Evolutionary conservation across 2,113 vertebrate species (phyloP).

Genomic region (Mormyrus lacerda): DNA sequence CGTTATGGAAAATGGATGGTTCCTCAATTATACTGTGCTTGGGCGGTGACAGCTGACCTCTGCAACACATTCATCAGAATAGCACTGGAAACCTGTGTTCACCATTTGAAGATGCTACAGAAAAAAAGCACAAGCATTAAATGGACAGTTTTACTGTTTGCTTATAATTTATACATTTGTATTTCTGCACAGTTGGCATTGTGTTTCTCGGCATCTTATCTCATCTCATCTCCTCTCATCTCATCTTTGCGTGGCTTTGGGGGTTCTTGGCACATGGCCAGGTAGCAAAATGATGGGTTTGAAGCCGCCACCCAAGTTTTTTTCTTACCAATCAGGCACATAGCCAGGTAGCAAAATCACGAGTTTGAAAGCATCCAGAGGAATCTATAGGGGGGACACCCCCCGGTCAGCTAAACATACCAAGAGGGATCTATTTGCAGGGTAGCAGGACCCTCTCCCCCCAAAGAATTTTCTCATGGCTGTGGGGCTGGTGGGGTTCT

Average conservation of each 20-base stretch:
- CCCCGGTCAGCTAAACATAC: background rate
- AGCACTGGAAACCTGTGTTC: conserved; percentile 22
- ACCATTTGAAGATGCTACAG: background rate
- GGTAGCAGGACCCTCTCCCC: background rate
- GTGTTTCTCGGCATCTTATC: background rate
- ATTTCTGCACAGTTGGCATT: background rate
- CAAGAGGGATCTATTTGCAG: background rate
- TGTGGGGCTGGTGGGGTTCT: background rate
- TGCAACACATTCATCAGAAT: conserved; percentile 29
- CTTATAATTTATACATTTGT: background rate
- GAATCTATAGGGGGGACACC: background rate
- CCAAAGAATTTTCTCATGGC: background rate
- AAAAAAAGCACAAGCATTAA: background rate
- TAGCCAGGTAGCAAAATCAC: background rate
- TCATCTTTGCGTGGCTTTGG: background rate
- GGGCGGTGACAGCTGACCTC: conserved; percentile 8
- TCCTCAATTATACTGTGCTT: conserved; percentile 35
- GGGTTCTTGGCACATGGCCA: background rate
- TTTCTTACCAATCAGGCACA: background rate
- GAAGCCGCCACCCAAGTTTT: background rate
- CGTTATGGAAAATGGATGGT: conserved; percentile 21
- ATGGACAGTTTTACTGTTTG: conserved; percentile 22
- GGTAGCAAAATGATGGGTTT: background rate
- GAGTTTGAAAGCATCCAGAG: background rate
- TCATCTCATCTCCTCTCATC: background rate